A percentile compares a stretch with the other conserved stretches of the same genome.
phyloP scores from a whole-genome alignment of 2,888 invertebrate species.

The Cantharis rufa region DNA sequence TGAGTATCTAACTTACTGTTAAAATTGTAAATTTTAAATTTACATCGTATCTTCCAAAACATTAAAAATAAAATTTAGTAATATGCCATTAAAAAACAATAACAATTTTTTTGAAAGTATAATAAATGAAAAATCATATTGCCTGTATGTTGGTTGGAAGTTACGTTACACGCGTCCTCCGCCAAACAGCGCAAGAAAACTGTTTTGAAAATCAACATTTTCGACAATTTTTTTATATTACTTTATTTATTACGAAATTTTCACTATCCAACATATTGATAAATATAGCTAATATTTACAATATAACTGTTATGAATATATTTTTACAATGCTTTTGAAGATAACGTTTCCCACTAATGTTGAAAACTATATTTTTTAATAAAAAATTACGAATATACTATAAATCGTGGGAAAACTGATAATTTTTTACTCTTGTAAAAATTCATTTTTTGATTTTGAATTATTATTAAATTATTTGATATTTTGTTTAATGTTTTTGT shows the following conservation, averaged over 20 bases:
- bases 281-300: constrained; percentile 16
- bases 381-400: background rate
- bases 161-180: background rate
- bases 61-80: background rate
- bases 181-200: too few relatives aligned
- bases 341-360: constrained; percentile 18
- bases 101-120: background rate
- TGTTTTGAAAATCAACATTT: too few relatives aligned
- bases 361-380: constrained; percentile 1
- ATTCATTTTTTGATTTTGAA: constrained; percentile 3
- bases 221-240: too few relatives aligned
- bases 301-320: constrained; percentile 27
- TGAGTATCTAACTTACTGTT: constrained; percentile 4
- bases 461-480: background rate
- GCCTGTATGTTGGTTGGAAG: background rate
- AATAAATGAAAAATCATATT: background rate
- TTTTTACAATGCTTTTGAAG: constrained; percentile 27
- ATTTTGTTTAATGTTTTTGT: constrained; percentile 1
- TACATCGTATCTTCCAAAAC: background rate
- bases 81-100: background rate
- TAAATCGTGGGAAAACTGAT: constrained; percentile 5
- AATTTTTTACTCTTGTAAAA: constrained; percentile 3
- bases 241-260: background rate
- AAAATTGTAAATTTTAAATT: constrained; percentile 4
- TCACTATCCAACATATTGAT: constrained; percentile 1